Base-by-base conservation (phyloP, 2,888 invertebrate species). In the Xylota segnis region DNA sequence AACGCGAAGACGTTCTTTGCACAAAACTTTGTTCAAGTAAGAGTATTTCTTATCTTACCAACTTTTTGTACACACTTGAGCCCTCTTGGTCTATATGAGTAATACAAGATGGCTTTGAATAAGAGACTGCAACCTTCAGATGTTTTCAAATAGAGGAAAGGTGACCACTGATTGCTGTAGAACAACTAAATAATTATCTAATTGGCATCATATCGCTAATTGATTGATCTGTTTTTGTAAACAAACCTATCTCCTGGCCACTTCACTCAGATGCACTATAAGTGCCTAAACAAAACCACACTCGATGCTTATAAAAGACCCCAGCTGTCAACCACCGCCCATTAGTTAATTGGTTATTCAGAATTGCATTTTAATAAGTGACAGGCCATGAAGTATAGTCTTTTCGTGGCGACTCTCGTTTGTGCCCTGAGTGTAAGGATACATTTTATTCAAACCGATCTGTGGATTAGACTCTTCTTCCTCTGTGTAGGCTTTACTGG, bases 391-490 rank as follows among this genome's bases (percentile, higher is more conserved):
- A 66, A 52, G 34, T 66, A 9, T 14, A 10, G 6, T 9, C 5
- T 18, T 9, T 29, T 50, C 0, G 7, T 14, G 40, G 40, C 29
- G 23, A 23, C 37, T 37, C 6, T 66, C 12, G 29, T 10, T 6
- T 66, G 58, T 45, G 10, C 50, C 3, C 23, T 59, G 2, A 50
- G 27, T 58, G 76, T 76, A 68, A 76, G 66, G 50, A 40, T 6
- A 4, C 4, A 10, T 52, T 0, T 1, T 52, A 50, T n/a, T n/a
- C 6, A 10, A 14, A 14, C 14, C n/a, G 9, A 10, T 1, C 10
- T 3, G 18, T 10, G 0, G 27, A 23, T 14, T 12, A 6, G 12
- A 2, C 23, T 6, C 9, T 34, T 58, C 16, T 0, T 58, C 12
- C 6, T 12, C 5, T 0, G 37, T 45, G 1, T 43, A 76, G 76